Percentiles rank a stretch among this genome's conserved stretches.
Conservation (phyloP, 2,888 invertebrate genomes). For the Dicyrtomina minuta region DNA sequence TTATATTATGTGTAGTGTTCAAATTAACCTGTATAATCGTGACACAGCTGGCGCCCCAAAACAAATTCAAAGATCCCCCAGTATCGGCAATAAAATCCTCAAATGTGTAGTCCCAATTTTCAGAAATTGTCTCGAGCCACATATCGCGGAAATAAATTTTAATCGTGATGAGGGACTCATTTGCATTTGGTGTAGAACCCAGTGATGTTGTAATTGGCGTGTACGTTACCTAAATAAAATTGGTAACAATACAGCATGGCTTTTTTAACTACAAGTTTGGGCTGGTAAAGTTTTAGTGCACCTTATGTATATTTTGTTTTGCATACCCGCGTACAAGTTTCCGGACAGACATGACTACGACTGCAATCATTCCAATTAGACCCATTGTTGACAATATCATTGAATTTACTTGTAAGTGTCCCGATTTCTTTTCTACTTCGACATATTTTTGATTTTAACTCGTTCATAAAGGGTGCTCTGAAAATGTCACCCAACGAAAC, state of each 20-base stretch:
- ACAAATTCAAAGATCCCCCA: slow-evolving; percentile 40
- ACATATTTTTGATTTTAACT: slow-evolving; percentile 33
- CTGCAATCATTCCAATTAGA: slow-evolving; percentile 37
- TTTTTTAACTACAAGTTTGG: not conserved
- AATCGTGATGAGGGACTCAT: slow-evolving; percentile 23
- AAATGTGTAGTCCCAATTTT: slow-evolving; percentile 36
- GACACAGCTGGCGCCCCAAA: slow-evolving; percentile 37
- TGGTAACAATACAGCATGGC: not conserved
- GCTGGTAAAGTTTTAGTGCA: not conserved
- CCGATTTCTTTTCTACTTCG: slow-evolving; percentile 30
- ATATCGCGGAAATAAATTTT: slow-evolving; percentile 36
- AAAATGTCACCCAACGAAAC: too few species aligned
- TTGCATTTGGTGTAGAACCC: slow-evolving; percentile 24
- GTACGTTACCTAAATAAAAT: slow-evolving; percentile 27
- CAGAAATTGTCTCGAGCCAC: slow-evolving; percentile 36
- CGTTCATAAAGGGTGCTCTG: slow-evolving; percentile 38
- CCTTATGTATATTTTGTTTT: too few species aligned
- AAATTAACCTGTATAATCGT: slow-evolving; percentile 37
- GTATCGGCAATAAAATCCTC: slow-evolving; percentile 37
- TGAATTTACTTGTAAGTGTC: slow-evolving; percentile 27
- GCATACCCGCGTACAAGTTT: slow-evolving; percentile 29
- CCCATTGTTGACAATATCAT: slow-evolving; percentile 33
- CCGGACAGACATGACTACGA: slow-evolving; percentile 34
- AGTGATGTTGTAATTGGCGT: slow-evolving; percentile 40
- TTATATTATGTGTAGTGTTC: not conserved